Evolutionary conservation across 2,113 vertebrate species (phyloP).

Genomic region (Martes martes): DNA sequence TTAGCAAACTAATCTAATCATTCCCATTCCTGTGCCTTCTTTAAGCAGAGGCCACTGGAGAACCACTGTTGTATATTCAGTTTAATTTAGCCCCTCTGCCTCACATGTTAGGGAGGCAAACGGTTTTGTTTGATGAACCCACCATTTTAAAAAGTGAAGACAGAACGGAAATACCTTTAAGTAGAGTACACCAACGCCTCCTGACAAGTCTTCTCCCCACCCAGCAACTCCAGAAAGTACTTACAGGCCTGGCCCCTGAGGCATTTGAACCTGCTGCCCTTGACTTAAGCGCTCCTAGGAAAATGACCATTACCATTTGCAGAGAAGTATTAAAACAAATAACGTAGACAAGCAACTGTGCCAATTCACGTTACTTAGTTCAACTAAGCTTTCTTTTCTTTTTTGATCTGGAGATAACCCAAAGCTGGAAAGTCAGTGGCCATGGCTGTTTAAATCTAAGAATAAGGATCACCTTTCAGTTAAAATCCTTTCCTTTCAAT

Average conservation of each 20-base stretch:
- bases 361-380: background rate
- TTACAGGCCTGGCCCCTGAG: background rate
- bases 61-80: background rate
- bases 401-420: background rate
- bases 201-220: background rate
- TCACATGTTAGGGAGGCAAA: background rate
- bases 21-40: background rate
- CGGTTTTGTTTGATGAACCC: background rate
- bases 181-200: background rate
- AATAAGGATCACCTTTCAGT: background rate
- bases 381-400: background rate
- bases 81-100: background rate
- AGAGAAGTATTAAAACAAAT: background rate
- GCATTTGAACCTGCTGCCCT: background rate
- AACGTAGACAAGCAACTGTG: background rate
- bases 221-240: background rate
- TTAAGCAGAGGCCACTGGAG: background rate
- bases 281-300: background rate
- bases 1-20: background rate
- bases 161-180: background rate
- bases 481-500: background rate
- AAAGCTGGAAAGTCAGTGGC: background rate
- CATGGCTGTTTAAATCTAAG: background rate
- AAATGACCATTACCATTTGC: background rate
- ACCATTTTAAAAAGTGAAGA: background rate